These are phyloP conservation scores for Ursus arctos DNA, from an alignment of 2,113 vertebrate genomes.

Conservation along the genomic window DNA sequence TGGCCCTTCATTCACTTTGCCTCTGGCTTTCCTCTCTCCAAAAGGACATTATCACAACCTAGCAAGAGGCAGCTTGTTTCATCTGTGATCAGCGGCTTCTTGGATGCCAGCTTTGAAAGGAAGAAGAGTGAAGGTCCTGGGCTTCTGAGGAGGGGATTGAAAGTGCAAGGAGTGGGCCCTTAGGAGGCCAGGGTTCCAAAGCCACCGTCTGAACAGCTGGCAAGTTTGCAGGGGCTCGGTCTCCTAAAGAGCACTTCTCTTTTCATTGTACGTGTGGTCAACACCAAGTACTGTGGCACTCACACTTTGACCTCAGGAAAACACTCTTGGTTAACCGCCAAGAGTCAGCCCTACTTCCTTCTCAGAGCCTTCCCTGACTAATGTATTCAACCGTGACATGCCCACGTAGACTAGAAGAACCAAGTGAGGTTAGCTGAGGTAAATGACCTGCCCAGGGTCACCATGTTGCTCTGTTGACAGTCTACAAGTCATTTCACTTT, in stretches of 20 bases:
- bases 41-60: background rate
- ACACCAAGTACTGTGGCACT: background rate
- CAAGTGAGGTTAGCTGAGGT: conserved; percentile 5
- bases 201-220: background rate
- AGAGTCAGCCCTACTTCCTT: conserved; percentile 43
- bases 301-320: conserved; percentile 64
- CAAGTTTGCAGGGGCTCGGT: background rate
- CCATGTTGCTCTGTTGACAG: background rate
- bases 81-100: background rate
- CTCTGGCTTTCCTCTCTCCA: background rate
- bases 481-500: conserved; percentile 42
- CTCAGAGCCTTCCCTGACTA: background rate
- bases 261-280: conserved; percentile 33
- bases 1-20: background rate
- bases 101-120: background rate
- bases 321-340: conserved; percentile 72
- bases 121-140: background rate
- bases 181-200: background rate
- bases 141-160: background rate
- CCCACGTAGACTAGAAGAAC: background rate
- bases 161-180: background rate
- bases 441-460: background rate
- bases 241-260: background rate
- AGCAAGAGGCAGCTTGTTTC: background rate
- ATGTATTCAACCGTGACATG: background rate